These are phyloP conservation scores for Cyanoderma ruficeps DNA, from an alignment of 2,113 vertebrate species.

Conservation along the genomic window DNA sequence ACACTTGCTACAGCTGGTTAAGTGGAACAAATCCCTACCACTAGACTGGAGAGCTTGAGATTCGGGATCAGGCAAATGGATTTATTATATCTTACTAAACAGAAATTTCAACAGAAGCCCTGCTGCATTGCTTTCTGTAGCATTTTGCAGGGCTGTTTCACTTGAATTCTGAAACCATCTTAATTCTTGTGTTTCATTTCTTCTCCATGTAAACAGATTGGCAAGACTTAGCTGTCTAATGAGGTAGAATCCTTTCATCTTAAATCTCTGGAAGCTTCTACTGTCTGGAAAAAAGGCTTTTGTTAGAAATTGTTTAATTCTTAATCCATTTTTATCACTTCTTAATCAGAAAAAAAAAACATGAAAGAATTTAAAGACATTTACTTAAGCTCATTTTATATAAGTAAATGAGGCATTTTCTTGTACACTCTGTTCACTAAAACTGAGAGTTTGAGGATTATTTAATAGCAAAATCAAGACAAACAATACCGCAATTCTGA, in stretches of 20 bases:
- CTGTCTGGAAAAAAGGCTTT: background rate
- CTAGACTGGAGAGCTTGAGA: background rate
- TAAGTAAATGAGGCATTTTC: conserved; percentile 29
- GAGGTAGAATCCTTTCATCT: conserved; percentile 28
- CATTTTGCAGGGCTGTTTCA: background rate
- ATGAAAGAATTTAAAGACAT: background rate
- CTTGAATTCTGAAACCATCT: conserved; percentile 13
- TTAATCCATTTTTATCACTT: conserved; percentile 22
- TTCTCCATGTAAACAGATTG: conserved; percentile 39
- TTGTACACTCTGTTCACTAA: background rate
- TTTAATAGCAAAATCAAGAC: background rate
- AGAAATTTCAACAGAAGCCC: background rate
- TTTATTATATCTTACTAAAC: background rate
- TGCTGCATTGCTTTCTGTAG: background rate
- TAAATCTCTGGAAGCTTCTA: background rate
- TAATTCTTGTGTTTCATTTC: conserved; percentile 22
- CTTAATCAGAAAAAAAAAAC: background rate
- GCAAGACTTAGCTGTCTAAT: background rate
- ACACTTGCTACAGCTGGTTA: background rate
- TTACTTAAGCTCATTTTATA: background rate
- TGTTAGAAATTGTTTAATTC: background rate
- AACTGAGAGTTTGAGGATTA: conserved; percentile 1
- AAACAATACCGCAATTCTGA: background rate
- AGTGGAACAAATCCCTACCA: background rate
- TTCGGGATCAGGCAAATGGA: background rate